phyloP scores from a whole-genome alignment of 2,797 vertebrate species.

The Trachurus trachurus region DNA sequence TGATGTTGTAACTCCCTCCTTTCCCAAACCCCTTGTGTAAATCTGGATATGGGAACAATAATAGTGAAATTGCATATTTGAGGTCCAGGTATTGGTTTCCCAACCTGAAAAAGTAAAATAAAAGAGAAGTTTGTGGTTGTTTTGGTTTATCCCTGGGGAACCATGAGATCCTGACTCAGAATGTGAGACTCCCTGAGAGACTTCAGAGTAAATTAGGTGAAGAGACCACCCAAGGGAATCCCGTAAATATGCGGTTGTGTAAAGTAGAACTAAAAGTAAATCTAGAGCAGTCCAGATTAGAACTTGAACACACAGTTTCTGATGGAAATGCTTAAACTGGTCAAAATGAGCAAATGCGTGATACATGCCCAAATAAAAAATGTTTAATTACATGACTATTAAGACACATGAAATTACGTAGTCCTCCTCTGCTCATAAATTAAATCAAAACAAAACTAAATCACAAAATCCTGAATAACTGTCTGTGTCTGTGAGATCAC shows the following conservation, averaged over 20 bases:
- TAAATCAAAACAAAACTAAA: background rate
- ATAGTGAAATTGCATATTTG: conserved; percentile 18
- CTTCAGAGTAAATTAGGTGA: conserved; percentile 77
- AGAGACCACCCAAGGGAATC: conserved; percentile 72
- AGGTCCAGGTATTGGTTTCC: conserved; percentile 36
- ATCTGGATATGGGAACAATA: conserved; percentile 11
- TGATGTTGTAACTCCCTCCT: background rate
- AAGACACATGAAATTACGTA: conserved; percentile 1
- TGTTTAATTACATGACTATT: conserved; percentile 20
- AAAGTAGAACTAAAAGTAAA: conserved; percentile 77
- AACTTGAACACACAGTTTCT: conserved; percentile 51
- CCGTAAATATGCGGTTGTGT: conserved; percentile 66
- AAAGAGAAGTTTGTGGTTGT: conserved; percentile 64
- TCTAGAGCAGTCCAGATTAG: conserved; percentile 73
- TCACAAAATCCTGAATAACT: background rate
- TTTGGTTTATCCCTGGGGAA: conserved; percentile 62
- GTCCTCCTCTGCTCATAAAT: background rate
- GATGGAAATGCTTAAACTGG: conserved; percentile 23
- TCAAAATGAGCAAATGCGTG: conserved; percentile 9
- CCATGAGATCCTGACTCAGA: conserved; percentile 64
- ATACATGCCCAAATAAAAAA: background rate
- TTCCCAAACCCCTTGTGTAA: background rate
- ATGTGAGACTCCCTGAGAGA: conserved; percentile 70
- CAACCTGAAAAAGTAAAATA: conserved; percentile 53
- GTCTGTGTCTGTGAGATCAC: background rate